Percentiles rank a stretch among this genome's conserved stretches.
phyloP scores from a whole-genome alignment of 1,140 invertebrate genomes.

The Aphelenchoides fujianensis region DNA sequence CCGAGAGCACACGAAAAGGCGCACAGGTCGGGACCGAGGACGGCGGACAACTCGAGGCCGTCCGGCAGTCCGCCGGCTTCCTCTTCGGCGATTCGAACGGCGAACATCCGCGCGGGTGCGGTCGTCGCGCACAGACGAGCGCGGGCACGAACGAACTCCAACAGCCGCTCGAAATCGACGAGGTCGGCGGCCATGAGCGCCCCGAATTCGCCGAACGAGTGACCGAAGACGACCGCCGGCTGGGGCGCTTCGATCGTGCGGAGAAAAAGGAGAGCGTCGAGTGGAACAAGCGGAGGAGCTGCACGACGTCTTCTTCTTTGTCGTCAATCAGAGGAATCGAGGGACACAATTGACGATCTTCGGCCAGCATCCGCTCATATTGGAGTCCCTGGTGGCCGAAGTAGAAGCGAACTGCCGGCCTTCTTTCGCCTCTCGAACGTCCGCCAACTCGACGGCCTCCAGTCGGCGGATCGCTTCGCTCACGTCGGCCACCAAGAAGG shows the following conservation, averaged over 20 bases:
- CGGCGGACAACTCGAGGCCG: conserved; percentile 42
- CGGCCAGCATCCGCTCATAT: conserved; percentile 41
- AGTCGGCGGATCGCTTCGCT: conserved; percentile 29
- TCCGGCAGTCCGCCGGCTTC: conserved; percentile 33
- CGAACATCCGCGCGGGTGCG: conserved; percentile 43
- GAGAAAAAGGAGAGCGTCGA: conserved; percentile 4
- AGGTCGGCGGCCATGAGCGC: conserved; percentile 34
- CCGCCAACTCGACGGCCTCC: not conserved
- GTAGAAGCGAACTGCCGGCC: conserved; percentile 39
- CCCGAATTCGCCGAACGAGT: conserved; percentile 52
- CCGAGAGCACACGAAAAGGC: conserved; percentile 37
- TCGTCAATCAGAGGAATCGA: too few relatives aligned
- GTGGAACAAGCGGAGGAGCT: not conserved
- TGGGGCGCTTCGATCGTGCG: not conserved
- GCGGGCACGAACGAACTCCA: conserved; percentile 33
- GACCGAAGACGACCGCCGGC: conserved; percentile 40
- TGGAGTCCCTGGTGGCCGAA: conserved; percentile 55
- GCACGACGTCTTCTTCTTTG: too few relatives aligned
- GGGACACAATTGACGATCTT: conserved; percentile 9
- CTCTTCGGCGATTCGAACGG: conserved; percentile 20
- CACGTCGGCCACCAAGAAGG: conserved; percentile 9
- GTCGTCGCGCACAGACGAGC: conserved; percentile 34
- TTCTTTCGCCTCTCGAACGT: not conserved
- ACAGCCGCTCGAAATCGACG: conserved; percentile 23
- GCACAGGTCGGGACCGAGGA: conserved; percentile 27